Conservation (phyloP, 2,113 vertebrate species). For the Pseudopipra pipra region DNA sequence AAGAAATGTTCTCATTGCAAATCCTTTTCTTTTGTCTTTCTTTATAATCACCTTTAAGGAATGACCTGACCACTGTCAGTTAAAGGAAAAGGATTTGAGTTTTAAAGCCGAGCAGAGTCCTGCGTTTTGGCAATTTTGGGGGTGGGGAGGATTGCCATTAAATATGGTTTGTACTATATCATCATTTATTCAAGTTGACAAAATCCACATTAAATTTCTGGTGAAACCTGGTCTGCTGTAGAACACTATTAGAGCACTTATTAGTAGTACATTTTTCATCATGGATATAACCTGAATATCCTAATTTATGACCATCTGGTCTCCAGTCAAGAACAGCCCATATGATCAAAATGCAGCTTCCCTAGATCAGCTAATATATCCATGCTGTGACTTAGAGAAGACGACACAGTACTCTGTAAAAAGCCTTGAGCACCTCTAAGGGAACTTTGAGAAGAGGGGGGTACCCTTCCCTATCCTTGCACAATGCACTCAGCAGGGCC, state of each 20-base stretch:
- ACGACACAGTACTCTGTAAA: neutral
- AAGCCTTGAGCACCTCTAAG: neutral
- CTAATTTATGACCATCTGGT: slow-evolving; percentile 70
- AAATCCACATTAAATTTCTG: slow-evolving; percentile 22
- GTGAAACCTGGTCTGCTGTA: slow-evolving; percentile 1
- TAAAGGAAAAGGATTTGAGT: neutral
- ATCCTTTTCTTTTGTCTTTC: neutral
- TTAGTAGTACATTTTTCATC: slow-evolving; percentile 48
- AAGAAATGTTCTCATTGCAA: neutral
- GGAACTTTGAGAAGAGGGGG: neutral
- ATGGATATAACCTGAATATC: slow-evolving; percentile 41
- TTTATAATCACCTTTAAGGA: neutral
- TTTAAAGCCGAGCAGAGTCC: neutral
- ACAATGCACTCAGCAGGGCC: neutral
- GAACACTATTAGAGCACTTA: slow-evolving; percentile 7
- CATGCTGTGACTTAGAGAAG: neutral
- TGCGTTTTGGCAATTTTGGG: neutral
- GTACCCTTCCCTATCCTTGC: neutral
- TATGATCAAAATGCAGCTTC: slow-evolving; percentile 25
- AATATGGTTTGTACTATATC: neutral
- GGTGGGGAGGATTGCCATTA: neutral
- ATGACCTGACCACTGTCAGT: neutral
- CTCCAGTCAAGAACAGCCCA: slow-evolving; percentile 22
- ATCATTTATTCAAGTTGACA: neutral
- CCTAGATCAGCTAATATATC: neutral